Percentiles rank a stretch among this genome's conserved stretches.
Evolutionary conservation across 1,140 invertebrate genomes (phyloP).

Genomic region (Potamilus streckersoni): DNA sequence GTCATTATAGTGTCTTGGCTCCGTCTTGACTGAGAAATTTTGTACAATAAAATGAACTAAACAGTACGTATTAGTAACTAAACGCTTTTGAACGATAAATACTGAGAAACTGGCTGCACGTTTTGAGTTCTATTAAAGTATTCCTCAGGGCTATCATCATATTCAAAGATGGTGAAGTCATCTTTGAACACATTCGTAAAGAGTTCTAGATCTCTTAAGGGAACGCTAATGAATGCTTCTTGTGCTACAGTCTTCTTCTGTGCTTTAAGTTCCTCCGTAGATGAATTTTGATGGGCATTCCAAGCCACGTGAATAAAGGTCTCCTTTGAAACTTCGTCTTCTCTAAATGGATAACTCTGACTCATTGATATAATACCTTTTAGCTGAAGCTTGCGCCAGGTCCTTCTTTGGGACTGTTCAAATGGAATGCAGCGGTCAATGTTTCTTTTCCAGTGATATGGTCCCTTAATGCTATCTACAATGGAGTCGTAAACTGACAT

Average conservation of each 20-base stretch:
- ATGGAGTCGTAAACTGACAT: constrained; percentile 9
- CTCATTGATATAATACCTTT: constrained; percentile 13
- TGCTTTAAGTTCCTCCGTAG: not conserved
- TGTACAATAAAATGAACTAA: no score
- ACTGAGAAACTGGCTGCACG: no score
- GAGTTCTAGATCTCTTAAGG: not conserved
- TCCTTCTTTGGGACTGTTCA: constrained; percentile 3
- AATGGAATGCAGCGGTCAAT: constrained; percentile 4
- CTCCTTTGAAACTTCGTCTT: not conserved
- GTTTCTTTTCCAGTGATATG: constrained; percentile 14
- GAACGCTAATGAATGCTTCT: constrained; percentile 12
- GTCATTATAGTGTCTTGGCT: no score
- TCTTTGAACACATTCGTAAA: not conserved
- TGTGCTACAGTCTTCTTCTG: constrained; percentile 7
- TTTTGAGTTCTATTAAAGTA: constrained; percentile 2
- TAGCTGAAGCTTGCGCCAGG: constrained; percentile 24
- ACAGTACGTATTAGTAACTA: no score
- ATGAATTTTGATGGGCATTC: not conserved
- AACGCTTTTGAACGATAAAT: no score
- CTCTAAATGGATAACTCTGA: constrained; percentile 7
- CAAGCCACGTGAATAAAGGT: constrained; percentile 8
- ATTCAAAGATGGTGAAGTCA: constrained; percentile 17
- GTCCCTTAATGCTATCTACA: constrained; percentile 7
- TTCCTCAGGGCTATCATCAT: constrained; percentile 4
- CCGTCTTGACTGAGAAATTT: no score